These are phyloP conservation scores for Cochlearius cochlearius DNA, from an alignment of 2,113 vertebrate species.

Conservation along the genomic window DNA sequence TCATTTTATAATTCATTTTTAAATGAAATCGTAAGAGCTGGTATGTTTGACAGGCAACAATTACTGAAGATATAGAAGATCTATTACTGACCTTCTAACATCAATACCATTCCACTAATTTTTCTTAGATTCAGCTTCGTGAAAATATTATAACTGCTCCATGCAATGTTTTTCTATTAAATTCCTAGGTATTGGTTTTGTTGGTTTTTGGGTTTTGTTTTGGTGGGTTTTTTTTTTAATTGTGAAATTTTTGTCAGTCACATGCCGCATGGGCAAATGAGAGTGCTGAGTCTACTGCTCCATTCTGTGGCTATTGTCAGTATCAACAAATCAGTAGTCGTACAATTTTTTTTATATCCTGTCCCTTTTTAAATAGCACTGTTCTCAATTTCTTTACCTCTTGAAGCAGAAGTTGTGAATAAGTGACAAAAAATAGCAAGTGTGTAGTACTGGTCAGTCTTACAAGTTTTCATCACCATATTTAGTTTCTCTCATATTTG, in stretches of 20 bases:
- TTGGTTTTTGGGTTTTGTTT: too few species aligned
- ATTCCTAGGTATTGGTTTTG: not conserved
- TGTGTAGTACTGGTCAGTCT: not conserved
- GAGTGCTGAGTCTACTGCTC: not conserved
- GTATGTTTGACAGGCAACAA: not conserved
- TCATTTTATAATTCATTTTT: not conserved
- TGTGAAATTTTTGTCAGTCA: not conserved
- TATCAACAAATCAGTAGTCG: not conserved
- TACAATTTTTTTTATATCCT: not conserved
- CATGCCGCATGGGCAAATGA: not conserved
- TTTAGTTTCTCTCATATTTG: not conserved
- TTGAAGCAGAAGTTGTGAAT: not conserved
- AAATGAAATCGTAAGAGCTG: not conserved
- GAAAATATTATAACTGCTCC: not conserved
- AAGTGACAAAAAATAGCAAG: not conserved
- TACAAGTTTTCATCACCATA: not conserved
- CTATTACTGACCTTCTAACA: not conserved
- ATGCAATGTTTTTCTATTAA: not conserved
- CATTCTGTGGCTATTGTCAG: not conserved
- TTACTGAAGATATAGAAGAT: not conserved
- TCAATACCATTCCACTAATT: not conserved
- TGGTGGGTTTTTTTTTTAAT: not conserved
- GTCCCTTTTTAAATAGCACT: not conserved
- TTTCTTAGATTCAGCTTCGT: not conserved
- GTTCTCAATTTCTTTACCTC: not conserved